phyloP scores from a whole-genome alignment of 2,113 vertebrate genomes.

The Callopanchax toddi region DNA sequence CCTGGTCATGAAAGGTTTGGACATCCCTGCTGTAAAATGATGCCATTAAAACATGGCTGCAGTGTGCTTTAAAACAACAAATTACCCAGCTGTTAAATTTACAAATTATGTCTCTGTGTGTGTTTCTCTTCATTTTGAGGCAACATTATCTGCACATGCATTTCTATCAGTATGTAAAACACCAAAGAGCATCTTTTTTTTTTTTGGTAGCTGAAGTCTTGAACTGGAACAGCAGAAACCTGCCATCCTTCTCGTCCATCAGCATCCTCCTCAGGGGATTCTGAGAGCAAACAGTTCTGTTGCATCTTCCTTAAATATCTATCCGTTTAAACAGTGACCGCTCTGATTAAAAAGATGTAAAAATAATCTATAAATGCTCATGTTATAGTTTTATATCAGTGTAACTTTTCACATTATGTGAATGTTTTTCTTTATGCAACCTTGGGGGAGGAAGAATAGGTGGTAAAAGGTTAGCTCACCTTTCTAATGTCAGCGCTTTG shows the following conservation, averaged over 20 bases:
- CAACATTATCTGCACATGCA: no score
- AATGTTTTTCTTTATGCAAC: conserved; percentile 8
- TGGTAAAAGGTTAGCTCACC: conserved; percentile 38
- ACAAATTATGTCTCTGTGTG: no score
- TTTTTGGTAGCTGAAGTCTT: neutral
- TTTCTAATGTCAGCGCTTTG: conserved; percentile 14
- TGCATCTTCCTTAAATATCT: neutral
- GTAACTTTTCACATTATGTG: neutral
- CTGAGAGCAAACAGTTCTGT: neutral
- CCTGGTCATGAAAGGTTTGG: no score
- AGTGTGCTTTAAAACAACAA: no score
- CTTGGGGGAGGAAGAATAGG: conserved; percentile 19
- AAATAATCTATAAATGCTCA: neutral
- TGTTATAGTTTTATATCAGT: neutral
- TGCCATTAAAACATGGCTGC: no score
- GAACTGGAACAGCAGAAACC: neutral
- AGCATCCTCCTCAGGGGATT: neutral
- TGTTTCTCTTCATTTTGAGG: no score
- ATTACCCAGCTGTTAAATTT: no score
- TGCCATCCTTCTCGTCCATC: neutral
- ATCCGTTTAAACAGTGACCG: neutral
- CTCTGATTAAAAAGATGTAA: neutral
- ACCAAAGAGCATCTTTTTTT: neutral
- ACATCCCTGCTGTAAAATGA: no score
- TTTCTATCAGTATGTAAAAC: neutral